Conservation (phyloP, 2,113 vertebrate species). For the Pseudonaja textilis region DNA sequence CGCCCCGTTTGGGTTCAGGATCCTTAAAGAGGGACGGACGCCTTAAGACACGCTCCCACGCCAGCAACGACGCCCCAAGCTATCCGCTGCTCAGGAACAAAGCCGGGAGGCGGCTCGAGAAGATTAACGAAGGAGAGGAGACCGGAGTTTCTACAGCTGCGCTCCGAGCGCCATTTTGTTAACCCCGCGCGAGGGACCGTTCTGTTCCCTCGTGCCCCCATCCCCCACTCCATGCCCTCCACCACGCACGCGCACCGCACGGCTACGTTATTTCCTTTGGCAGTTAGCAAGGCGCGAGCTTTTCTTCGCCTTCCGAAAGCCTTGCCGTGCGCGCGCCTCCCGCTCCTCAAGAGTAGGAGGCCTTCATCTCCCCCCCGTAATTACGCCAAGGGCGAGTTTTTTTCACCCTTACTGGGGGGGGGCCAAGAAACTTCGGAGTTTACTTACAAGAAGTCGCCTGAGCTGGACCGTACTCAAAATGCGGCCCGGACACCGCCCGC, state of each 20-base stretch:
- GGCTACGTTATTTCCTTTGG: neutral
- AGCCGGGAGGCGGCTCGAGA: too few species aligned
- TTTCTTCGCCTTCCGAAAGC: neutral
- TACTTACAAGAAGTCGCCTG: neutral
- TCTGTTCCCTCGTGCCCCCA: too few species aligned
- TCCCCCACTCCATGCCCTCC: neutral
- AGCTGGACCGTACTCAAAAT: slow-evolving; percentile 3
- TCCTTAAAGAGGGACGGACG: fast-evolving
- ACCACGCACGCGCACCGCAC: neutral
- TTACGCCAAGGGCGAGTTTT: neutral
- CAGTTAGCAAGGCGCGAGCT: neutral
- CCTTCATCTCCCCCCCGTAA: neutral
- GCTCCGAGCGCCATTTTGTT: slow-evolving; percentile 30
- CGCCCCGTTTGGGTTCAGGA: neutral
- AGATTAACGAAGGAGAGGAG: neutral
- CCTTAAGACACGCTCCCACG: neutral
- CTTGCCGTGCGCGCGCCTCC: neutral
- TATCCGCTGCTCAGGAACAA: neutral
- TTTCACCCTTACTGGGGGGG: neutral
- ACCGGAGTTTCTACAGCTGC: neutral
- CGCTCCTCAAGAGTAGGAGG: neutral
- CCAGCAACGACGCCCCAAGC: neutral
- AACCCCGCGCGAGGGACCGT: neutral
- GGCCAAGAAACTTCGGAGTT: neutral
- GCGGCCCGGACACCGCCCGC: slow-evolving; percentile 24